phyloP scores from a whole-genome alignment of 2,888 invertebrate genomes.

The Adelognathus sp. region DNA sequence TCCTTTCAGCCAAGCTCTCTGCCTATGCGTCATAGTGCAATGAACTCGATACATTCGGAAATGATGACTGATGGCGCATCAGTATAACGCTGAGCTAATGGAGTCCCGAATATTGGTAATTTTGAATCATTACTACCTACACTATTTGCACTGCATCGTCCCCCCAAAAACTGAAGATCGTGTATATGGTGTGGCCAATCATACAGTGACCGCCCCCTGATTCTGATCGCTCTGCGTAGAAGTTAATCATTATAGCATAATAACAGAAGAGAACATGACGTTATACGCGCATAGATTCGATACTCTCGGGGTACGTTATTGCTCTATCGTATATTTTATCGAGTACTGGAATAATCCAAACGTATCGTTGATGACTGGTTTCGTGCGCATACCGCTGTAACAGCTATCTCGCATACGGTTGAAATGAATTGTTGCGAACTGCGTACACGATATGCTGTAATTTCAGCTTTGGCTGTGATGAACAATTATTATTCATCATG shows the following conservation, averaged over 20 bases:
- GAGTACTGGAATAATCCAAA: background rate
- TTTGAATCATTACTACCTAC: background rate
- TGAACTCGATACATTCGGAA: background rate
- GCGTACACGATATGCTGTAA: background rate
- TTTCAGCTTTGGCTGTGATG: too few relatives aligned
- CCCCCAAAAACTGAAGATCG: background rate
- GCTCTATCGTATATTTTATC: background rate
- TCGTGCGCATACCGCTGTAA: background rate
- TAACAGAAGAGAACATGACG: background rate
- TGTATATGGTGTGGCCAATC: background rate
- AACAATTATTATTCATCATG: background rate
- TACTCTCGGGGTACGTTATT: background rate
- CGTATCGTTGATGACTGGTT: background rate
- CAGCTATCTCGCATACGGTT: background rate
- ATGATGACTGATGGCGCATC: background rate
- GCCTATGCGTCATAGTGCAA: background rate
- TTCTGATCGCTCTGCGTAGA: background rate
- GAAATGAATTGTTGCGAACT: background rate
- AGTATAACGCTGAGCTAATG: background rate
- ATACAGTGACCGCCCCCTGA: background rate
- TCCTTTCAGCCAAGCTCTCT: background rate
- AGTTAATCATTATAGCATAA: background rate
- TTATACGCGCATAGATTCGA: background rate
- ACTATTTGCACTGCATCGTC: background rate
- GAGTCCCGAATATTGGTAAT: background rate